Conservation (phyloP, 2,113 vertebrate species). For the Hoplias malabaricus region DNA sequence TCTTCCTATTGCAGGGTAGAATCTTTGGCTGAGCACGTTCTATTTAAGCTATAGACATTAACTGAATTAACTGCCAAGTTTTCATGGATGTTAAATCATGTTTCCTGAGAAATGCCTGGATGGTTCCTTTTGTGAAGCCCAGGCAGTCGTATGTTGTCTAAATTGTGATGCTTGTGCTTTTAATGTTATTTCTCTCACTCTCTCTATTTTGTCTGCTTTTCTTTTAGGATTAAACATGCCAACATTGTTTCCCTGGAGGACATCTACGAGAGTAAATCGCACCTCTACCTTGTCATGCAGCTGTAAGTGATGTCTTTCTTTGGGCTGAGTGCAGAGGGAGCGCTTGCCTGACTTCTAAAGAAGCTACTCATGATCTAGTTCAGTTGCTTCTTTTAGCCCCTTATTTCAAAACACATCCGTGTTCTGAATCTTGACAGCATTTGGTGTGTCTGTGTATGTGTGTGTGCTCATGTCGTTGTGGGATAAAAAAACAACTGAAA, state of each 20-base stretch:
- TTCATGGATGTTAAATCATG: not conserved
- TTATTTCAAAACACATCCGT: slow-evolving; percentile 12
- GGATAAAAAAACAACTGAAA: not conserved
- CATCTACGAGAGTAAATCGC: slow-evolving; percentile 92
- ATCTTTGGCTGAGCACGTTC: not conserved
- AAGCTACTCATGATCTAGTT: slow-evolving; percentile 36
- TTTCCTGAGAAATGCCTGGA: not conserved
- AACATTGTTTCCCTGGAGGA: slow-evolving; percentile 98
- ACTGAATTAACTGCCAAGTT: not conserved
- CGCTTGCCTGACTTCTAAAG: slow-evolving; percentile 1
- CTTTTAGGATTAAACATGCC: slow-evolving; percentile 89
- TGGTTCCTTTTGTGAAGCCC: not conserved
- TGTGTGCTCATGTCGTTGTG: slow-evolving; percentile 40
- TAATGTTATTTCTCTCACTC: not conserved
- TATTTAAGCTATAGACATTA: not conserved
- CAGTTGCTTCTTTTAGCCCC: slow-evolving; percentile 38
- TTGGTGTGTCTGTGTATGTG: slow-evolving; percentile 26
- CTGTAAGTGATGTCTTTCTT: slow-evolving; percentile 83
- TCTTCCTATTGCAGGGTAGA: not conserved
- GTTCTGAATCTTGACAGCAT: slow-evolving; percentile 27
- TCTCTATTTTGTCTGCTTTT: slow-evolving; percentile 39
- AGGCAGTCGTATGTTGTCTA: not conserved
- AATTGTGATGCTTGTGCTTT: not conserved
- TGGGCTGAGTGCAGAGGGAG: not conserved
- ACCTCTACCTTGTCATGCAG: slow-evolving; percentile 99